Percentiles rank a stretch among this genome's conserved stretches.
phyloP scores from a whole-genome alignment of 2,888 invertebrate genomes.

The Epinotia ramella region DNA sequence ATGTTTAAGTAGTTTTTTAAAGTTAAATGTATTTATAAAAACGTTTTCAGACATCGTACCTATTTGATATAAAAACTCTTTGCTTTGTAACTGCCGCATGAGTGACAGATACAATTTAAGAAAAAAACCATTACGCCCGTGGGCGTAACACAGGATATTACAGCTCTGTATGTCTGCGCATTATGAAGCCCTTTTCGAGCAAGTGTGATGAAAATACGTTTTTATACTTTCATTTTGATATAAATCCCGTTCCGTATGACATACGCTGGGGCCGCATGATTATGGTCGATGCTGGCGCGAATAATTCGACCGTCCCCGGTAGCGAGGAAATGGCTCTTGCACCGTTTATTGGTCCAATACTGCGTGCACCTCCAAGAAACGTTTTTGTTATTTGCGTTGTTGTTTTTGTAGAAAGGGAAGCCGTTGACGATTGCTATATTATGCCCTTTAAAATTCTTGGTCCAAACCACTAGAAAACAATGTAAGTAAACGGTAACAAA shows the following conservation, averaged over 20 bases:
- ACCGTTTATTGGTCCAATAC: background rate
- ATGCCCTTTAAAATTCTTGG: background rate
- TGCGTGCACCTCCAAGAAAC: background rate
- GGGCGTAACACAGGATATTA: too few relatives aligned
- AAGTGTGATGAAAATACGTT: too few relatives aligned
- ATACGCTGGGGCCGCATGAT: conserved; percentile 14
- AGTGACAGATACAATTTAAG: too few relatives aligned
- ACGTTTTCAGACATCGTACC: too few relatives aligned
- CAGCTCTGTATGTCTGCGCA: too few relatives aligned
- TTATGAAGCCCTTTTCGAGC: too few relatives aligned
- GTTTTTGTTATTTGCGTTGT: background rate
- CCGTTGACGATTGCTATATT: background rate
- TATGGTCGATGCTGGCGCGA: background rate
- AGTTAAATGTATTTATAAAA: too few relatives aligned
- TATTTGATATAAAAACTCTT: too few relatives aligned
- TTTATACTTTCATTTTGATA: background rate
- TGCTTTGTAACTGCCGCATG: too few relatives aligned
- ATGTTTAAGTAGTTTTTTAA: too few relatives aligned
- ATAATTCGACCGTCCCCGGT: background rate
- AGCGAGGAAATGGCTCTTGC: conserved; percentile 13
- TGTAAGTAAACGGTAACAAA: background rate
- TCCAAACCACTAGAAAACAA: background rate
- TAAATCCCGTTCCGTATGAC: conserved; percentile 21
- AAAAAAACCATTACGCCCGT: too few relatives aligned
- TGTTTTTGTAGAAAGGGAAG: background rate